phyloP scores from a whole-genome alignment of 1,140 invertebrate species.

The Paraescarpia echinospica region DNA sequence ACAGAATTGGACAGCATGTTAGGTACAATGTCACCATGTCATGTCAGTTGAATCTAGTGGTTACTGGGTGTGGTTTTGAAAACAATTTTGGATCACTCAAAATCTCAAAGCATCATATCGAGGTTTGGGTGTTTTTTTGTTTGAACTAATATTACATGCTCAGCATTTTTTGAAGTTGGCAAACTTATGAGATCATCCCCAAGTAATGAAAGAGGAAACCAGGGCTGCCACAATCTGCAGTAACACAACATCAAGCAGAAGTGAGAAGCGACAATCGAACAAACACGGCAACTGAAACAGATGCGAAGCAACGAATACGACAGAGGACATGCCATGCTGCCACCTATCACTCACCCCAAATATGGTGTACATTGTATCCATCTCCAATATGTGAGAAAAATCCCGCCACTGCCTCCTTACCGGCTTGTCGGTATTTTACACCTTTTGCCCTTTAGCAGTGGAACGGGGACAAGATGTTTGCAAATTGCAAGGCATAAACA shows the following conservation, averaged over 20 bases:
- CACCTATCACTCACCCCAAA: constrained; percentile 80
- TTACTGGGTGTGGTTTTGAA: no score
- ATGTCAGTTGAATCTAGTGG: no score
- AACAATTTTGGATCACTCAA: no score
- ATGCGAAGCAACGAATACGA: constrained; percentile 20
- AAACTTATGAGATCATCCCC: no score
- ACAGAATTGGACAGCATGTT: no score
- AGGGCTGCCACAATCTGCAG: neutral
- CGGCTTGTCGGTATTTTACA: constrained; percentile 25
- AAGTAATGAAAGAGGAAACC: neutral
- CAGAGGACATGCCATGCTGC: constrained; percentile 32
- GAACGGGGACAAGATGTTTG: neutral
- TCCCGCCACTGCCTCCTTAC: constrained; percentile 86
- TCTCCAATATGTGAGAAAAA: constrained; percentile 96
- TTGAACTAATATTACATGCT: no score
- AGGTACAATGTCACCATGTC: no score
- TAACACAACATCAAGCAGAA: neutral
- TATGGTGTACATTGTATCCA: constrained; percentile 95
- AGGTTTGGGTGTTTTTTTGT: no score
- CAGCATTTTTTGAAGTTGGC: no score
- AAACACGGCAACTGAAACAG: neutral
- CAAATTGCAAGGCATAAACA: neutral
- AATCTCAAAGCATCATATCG: no score
- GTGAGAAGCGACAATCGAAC: neutral
- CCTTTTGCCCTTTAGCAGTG: constrained; percentile 27